Conservation (phyloP, 1,140 invertebrate genomes). For the Papilio polyxenes region DNA sequence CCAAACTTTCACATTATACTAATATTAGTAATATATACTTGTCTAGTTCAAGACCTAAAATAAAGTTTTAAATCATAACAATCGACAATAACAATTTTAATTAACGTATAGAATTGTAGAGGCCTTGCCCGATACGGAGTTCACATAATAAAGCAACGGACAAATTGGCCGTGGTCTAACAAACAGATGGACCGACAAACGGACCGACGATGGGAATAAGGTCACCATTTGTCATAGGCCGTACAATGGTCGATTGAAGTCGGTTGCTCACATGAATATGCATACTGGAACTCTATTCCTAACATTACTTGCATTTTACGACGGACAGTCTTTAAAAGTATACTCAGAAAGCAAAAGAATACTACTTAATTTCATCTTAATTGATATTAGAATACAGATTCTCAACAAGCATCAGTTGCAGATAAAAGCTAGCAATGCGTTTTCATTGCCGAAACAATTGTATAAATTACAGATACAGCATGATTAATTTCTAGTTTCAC, state of each 20-base stretch:
- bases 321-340: neutral
- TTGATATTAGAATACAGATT: too few species aligned
- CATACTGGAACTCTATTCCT: neutral
- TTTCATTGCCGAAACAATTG: too few species aligned
- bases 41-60: neutral
- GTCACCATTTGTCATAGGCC: constrained; percentile 50
- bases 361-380: too few species aligned
- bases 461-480: too few species aligned
- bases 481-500: too few species aligned
- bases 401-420: too few species aligned
- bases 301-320: neutral
- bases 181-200: constrained; percentile 41
- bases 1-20: too few species aligned
- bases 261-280: constrained; percentile 25
- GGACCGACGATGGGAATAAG: constrained; percentile 48
- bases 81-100: constrained; percentile 30
- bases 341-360: too few species aligned
- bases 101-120: constrained; percentile 27
- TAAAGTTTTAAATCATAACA: neutral
- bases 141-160: constrained; percentile 35
- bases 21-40: too few species aligned
- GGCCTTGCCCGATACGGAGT: constrained; percentile 26
- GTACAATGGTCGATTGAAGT: constrained; percentile 38
- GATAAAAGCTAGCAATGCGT: too few species aligned
- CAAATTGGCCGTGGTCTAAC: constrained; percentile 26